Evolutionary conservation across 2,797 vertebrate genomes (phyloP), one percentile per base, ranked within the genome.

Genomic region (Lepus townsendii): DNA sequence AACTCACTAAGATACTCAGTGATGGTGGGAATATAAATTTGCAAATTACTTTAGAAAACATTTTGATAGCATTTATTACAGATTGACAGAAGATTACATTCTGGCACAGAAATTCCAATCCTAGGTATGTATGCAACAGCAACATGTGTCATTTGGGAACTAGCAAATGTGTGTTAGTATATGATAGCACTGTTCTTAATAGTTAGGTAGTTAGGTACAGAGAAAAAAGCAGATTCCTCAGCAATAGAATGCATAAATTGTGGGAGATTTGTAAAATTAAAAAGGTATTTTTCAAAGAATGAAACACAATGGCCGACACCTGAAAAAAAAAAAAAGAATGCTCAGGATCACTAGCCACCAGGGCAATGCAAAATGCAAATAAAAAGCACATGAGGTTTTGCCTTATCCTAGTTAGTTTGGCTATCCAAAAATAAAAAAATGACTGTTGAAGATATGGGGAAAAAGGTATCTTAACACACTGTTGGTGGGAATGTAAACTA

Each of bases 1-100:
- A 88, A 66, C 22, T 30, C 86, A 68, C 20, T 85, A 62, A 79
- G 83, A 63, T n/a, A 8, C 63, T 68, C 26, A 47, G 6, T 27
- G 16, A 68, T 54, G 14, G 11, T 26, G 14, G 50, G 42, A 91
- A 77, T 47, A 3, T 78, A 85, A 76, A 75, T 47, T 12, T 50
- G 12, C 26, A 80, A 85, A 76, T 9, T 62, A 42, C n/a, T 66
- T 90, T 66, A 35, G 47, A 47, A 68, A 75, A 69, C 22, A 13
- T 47, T 76, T 72, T 69, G n/a, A 38, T 24, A 82, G 57, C 32
- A 90, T 92, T 85, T 93, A 30, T 17, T 79, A 65, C 87, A 94
- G 50, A 30, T 92, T 78, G 69, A 22, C 50, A 8, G 22, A 24
- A 13, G 9, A 80, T 90, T 85, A 90, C 42, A n/a, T 82, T 75